A percentile compares a stretch with the other conserved stretches of the same genome.
Evolutionary conservation across 2,888 invertebrate species (phyloP).

Genomic region (Rotaria magnacalcarata): DNA sequence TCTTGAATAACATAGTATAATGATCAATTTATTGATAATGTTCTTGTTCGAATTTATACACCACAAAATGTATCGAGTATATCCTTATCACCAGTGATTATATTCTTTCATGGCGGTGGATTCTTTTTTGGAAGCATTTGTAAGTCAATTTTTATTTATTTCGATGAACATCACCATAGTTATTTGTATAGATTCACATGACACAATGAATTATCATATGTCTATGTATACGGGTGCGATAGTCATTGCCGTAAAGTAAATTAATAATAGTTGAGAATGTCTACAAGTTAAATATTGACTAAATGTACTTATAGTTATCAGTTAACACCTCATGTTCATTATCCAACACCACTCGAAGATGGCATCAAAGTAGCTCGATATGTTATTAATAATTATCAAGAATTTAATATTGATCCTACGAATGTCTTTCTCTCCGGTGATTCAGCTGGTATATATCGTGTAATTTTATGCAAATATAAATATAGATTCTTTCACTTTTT

Average conservation of each 20-base stretch:
- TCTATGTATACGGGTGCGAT: not conserved
- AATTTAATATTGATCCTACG: conserved; percentile 7
- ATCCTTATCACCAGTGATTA: not conserved
- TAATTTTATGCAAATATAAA: not conserved
- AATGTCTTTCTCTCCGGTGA: conserved; percentile 9
- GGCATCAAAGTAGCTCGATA: not conserved
- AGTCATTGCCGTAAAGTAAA: not conserved
- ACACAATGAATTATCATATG: conserved; percentile 29
- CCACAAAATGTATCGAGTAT: not conserved
- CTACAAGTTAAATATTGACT: not conserved
- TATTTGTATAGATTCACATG: not conserved
- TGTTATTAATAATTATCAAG: not conserved
- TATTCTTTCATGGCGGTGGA: conserved; percentile 30
- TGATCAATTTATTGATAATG: conserved; percentile 9
- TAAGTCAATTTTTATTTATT: not conserved
- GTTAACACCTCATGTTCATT: not conserved
- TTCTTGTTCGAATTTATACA: conserved; percentile 31
- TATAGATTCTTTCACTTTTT: not conserved
- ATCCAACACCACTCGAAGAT: not conserved
- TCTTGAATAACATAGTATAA: not conserved
- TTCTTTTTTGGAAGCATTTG: conserved; percentile 32
- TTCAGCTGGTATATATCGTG: not conserved
- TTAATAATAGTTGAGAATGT: not conserved
- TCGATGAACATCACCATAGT: not conserved
- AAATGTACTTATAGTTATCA: not conserved